Percentiles rank a stretch among this genome's conserved stretches.
Evolutionary conservation across 2,888 invertebrate species (phyloP).

Genomic region (Nemurella pictetii): DNA sequence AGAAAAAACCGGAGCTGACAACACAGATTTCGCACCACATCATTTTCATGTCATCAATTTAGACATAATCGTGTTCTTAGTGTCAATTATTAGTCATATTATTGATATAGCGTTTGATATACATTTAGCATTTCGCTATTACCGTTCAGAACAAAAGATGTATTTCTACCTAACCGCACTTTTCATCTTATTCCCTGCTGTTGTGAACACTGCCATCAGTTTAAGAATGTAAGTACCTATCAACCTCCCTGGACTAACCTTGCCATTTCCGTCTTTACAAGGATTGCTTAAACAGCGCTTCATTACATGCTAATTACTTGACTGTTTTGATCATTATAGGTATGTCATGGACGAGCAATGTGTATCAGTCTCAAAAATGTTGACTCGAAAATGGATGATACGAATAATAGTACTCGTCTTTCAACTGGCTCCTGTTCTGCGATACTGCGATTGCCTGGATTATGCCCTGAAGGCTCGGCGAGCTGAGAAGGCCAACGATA

Average conservation of each 20-base stretch:
- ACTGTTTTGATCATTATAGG: conserved; percentile 51
- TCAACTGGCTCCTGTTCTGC: conserved; percentile 73
- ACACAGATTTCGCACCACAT: conserved; percentile 54
- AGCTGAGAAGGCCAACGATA: conserved; percentile 62
- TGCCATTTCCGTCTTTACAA: neutral
- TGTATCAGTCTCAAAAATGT: conserved; percentile 60
- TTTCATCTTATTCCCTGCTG: conserved; percentile 73
- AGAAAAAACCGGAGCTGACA: neutral
- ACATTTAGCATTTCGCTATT: conserved; percentile 69
- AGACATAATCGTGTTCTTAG: conserved; percentile 66
- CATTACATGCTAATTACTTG: neutral
- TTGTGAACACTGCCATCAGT: conserved; percentile 74
- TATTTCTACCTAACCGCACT: conserved; percentile 71
- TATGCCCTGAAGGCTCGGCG: conserved; percentile 69
- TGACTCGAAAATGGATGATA: conserved; percentile 62
- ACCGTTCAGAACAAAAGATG: conserved; percentile 56
- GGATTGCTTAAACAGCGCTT: neutral
- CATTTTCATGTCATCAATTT: conserved; percentile 61
- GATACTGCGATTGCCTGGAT: conserved; percentile 54
- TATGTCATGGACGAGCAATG: conserved; percentile 58
- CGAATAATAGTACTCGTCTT: conserved; percentile 65
- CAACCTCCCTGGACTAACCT: neutral
- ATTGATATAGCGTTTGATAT: conserved; percentile 70
- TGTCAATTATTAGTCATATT: conserved; percentile 70
- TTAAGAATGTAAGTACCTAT: conserved; percentile 66